Evolutionary conservation across 2,113 vertebrate species (phyloP), one percentile per base, ranked within the genome.

Genomic region (Corapipo altera): DNA sequence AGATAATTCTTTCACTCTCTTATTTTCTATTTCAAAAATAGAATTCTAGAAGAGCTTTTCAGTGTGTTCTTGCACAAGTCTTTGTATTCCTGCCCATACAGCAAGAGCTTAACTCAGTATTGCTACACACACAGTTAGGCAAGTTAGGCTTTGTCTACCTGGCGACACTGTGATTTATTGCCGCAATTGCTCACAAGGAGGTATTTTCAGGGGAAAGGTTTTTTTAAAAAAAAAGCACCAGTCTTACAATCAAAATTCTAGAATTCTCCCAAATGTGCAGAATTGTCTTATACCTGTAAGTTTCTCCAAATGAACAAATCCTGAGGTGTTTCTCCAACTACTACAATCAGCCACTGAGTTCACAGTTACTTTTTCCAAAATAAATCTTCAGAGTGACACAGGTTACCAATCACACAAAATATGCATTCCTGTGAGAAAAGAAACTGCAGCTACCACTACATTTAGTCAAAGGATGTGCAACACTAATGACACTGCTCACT

Each of bases 341-440:
- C 24, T 43, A 66, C 2, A 19, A 39, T 13, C 9, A 46, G 7
- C 12, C 15, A 55, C 15, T 1, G 2, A 37, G 13, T 12, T 55
- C 35, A 66, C 2, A 44, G 9, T 15, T 52, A 51, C 2, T 35
- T 70, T 21, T 62, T 57, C 8, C 17, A 32, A 73, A 84, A 89
- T 3, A 6, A 27, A 15, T 19, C 46, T 51, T 74, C 37, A 77
- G 35, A n/a, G 12, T 12, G 30, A 54, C 5, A 58, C 6, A 89
- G 14, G 18, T 49, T 37, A 55, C 8, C 2, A 0, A 33, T 15
- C 6, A n/a, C 0, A 1, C 11, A 67, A 71, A 87, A 86, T 5
- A 8, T 0, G 1, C 15, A 4, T 30, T 87, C n/a, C 5, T 5
- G 1, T 22, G 17, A 78, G 28, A 83, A 69, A 1, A 35, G 3